Evolutionary conservation across 2,888 invertebrate species (phyloP).

Genomic region (Lepeophtheirus nordmannii): DNA sequence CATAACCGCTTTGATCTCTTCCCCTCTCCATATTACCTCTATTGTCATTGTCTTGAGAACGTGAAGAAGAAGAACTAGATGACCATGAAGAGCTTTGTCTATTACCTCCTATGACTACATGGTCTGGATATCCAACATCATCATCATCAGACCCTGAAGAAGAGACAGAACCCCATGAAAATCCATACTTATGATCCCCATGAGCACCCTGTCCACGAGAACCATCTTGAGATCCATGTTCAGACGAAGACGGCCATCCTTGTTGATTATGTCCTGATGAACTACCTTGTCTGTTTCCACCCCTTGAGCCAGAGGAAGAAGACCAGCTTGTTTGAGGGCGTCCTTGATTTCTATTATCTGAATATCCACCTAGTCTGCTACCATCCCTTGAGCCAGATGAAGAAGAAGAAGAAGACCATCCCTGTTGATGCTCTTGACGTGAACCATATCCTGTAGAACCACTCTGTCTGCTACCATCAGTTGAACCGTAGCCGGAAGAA

Average conservation of each 20-base stretch:
- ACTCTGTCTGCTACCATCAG: neutral
- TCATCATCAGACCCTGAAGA: neutral
- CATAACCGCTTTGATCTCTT: no score
- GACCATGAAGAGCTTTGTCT: neutral
- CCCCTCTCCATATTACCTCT: no score
- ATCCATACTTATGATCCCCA: neutral
- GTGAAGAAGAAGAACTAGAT: neutral
- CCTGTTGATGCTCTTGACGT: neutral
- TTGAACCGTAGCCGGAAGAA: neutral
- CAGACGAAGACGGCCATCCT: neutral
- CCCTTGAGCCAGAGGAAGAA: neutral
- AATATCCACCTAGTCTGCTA: neutral
- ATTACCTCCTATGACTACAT: neutral
- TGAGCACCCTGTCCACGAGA: neutral
- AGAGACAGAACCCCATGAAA: neutral
- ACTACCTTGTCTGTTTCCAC: neutral
- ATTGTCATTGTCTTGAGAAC: no score
- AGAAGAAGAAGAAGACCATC: conserved; percentile 6
- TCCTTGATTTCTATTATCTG: neutral
- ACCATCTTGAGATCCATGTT: neutral
- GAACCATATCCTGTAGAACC: neutral
- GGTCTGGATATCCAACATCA: neutral
- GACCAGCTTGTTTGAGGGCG: neutral
- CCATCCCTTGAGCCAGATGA: neutral
- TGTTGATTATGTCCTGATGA: neutral